phyloP scores from a whole-genome alignment of 2,797 vertebrate genomes.

The Gadopsis marmoratus region DNA sequence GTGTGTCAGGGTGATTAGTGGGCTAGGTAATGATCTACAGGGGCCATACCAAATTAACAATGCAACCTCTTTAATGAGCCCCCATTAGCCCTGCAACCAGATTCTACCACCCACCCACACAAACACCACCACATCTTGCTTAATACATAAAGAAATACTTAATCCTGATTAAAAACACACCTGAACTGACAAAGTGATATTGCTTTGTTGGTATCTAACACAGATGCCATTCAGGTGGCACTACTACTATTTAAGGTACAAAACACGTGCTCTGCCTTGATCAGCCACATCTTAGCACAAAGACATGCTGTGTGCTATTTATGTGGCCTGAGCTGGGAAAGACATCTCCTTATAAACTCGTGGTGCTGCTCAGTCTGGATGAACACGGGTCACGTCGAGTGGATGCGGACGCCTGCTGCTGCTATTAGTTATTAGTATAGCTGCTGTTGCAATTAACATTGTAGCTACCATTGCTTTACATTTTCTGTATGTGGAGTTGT shows the following conservation, averaged over 20 bases:
- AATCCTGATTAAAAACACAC: neutral
- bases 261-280: neutral
- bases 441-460: too few species aligned
- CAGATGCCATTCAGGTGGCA: neutral
- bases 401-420: too few species aligned
- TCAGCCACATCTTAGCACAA: neutral
- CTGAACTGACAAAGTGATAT: neutral
- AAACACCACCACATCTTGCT: neutral
- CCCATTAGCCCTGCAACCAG: conserved; percentile 86
- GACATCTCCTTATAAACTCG: neutral
- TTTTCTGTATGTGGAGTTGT: too few species aligned
- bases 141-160: neutral
- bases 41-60: conserved; percentile 90
- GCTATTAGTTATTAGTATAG: too few species aligned
- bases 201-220: neutral
- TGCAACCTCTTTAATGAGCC: conserved; percentile 88
- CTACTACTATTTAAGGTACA: neutral
- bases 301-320: neutral
- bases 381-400: too few species aligned
- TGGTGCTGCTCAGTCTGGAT: too few species aligned
- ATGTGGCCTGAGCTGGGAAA: neutral
- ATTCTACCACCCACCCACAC: conserved; percentile 71
- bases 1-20: conserved; percentile 80
- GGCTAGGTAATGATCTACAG: conserved; percentile 89
- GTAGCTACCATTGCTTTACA: too few species aligned